Conservation (phyloP, 2,797 vertebrate genomes). For the Argya squamiceps region DNA sequence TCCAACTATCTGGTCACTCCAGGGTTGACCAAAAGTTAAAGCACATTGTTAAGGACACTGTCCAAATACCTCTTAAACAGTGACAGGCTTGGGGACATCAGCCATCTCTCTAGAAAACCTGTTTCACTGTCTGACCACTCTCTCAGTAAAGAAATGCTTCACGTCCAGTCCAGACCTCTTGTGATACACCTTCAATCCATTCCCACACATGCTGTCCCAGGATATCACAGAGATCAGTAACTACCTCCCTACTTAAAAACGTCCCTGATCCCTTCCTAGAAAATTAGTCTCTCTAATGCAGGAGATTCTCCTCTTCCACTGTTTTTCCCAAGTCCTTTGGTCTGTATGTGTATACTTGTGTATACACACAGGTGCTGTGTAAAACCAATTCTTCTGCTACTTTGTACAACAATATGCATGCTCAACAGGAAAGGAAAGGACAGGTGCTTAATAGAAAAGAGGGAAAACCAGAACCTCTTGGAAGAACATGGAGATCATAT, state of each 20-base stretch:
- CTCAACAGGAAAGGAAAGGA: too few species aligned
- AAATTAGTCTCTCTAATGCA: not conserved
- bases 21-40: not conserved
- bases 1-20: not conserved
- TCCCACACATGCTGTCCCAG: not conserved
- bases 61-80: not conserved
- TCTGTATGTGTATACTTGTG: fast-evolving
- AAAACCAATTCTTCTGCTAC: not conserved
- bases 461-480: not conserved
- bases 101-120: not conserved
- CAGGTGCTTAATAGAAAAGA: not conserved
- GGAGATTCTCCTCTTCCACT: not conserved
- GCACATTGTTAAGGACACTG: not conserved
- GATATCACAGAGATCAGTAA: not conserved
- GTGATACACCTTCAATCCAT: not conserved
- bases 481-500: not conserved
- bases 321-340: not conserved
- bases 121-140: not conserved
- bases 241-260: not conserved
- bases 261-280: not conserved
- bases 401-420: not conserved
- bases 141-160: not conserved
- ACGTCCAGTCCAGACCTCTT: not conserved
- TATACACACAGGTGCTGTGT: fast-evolving
- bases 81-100: not conserved